phyloP scores from a whole-genome alignment of 2,113 vertebrate genomes.

The Ploceus nigricollis region DNA sequence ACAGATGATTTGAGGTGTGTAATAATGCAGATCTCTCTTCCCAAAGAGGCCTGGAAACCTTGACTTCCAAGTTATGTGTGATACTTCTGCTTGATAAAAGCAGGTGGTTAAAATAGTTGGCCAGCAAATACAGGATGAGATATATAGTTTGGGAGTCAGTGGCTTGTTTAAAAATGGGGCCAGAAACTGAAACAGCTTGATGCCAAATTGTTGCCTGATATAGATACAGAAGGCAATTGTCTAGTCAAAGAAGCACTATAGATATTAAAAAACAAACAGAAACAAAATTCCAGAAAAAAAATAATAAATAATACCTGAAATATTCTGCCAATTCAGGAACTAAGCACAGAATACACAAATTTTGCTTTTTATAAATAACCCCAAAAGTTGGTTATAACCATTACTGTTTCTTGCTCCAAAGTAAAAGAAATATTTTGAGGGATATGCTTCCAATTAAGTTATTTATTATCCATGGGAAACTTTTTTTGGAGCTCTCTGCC shows the following conservation, averaged over 20 bases:
- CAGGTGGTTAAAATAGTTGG: neutral
- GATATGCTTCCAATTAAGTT: neutral
- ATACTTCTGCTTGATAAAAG: neutral
- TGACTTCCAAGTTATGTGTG: neutral
- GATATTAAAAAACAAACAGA: neutral
- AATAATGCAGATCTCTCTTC: neutral
- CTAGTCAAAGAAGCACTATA: neutral
- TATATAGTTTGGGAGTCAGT: neutral
- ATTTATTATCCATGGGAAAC: constrained; percentile 36
- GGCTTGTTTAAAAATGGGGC: neutral
- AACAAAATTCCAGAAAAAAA: neutral
- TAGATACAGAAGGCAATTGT: neutral
- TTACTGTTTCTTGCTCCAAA: neutral
- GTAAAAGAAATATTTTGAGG: neutral
- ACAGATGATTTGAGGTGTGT: neutral
- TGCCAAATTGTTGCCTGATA: neutral
- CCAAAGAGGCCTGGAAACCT: neutral
- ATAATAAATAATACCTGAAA: neutral
- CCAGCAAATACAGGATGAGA: neutral
- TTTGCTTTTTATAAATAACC: neutral
- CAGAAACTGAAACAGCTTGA: neutral
- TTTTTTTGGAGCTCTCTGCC: neutral
- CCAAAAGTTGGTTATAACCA: neutral
- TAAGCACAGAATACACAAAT: neutral
- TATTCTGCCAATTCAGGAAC: neutral